Percentiles rank a stretch among this genome's conserved stretches.
Evolutionary conservation across 2,113 vertebrate species (phyloP).

Genomic region (Piaya cayana): DNA sequence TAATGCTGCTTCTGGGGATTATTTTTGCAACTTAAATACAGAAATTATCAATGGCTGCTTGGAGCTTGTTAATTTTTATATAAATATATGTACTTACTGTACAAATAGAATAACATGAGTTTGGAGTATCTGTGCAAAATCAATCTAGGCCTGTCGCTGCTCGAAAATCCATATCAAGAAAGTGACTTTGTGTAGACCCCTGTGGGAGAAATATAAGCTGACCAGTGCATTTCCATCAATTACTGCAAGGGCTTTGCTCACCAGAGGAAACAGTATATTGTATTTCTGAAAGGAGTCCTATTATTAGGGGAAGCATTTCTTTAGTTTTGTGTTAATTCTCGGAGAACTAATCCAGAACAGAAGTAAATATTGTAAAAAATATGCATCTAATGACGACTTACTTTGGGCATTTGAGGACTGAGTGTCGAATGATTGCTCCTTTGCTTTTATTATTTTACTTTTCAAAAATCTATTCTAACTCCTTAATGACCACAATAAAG

Average conservation of each 20-base stretch:
- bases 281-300: neutral
- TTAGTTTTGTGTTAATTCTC: neutral
- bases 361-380: neutral
- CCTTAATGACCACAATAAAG: neutral
- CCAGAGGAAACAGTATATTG: neutral
- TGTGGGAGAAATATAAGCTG: neutral
- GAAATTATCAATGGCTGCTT: neutral
- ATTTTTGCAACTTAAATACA: neutral
- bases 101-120: neutral
- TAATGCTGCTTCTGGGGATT: neutral
- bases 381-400: accelerated
- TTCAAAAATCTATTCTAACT: neutral
- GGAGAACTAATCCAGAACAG: neutral
- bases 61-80: neutral
- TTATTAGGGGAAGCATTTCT: neutral
- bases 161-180: neutral
- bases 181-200: neutral
- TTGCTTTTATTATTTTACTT: neutral
- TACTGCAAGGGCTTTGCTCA: neutral
- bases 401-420: accelerated
- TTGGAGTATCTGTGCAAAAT: neutral
- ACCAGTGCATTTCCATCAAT: neutral
- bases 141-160: neutral
- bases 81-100: neutral
- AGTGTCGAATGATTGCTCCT: neutral